These are phyloP conservation scores for Hippocampus guttulatus DNA, from an alignment of 2,113 vertebrate species.

Conservation along the genomic window DNA sequence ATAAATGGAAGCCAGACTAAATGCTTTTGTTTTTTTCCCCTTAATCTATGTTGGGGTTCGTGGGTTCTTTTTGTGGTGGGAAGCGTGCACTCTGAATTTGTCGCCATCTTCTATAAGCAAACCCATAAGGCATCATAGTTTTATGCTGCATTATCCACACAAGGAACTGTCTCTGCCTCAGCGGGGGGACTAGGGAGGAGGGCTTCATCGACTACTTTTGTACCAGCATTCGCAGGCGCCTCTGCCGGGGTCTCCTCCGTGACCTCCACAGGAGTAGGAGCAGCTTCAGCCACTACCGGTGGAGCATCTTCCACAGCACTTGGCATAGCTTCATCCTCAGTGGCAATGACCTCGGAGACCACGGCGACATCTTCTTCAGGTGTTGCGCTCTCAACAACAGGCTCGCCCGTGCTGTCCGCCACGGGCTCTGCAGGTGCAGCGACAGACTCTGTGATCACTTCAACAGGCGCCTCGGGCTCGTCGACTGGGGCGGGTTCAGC, in stretches of 20 bases:
- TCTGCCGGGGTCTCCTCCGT: slow-evolving; percentile 25
- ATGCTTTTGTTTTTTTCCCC: not conserved
- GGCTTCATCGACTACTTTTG: slow-evolving; percentile 43
- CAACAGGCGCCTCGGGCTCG: not conserved
- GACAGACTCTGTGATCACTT: slow-evolving; percentile 7
- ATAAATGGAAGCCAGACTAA: not conserved
- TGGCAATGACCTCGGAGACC: slow-evolving; percentile 12
- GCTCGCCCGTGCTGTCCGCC: slow-evolving; percentile 19
- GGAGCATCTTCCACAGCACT: slow-evolving; percentile 18
- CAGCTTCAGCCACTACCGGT: slow-evolving; percentile 8
- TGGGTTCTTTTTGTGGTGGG: slow-evolving; percentile 21
- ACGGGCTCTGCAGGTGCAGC: slow-evolving; percentile 7
- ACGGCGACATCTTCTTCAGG: not conserved
- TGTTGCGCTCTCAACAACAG: not conserved
- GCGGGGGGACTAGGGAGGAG: slow-evolving; percentile 17
- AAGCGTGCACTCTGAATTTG: slow-evolving; percentile 24
- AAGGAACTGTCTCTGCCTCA: slow-evolving; percentile 39
- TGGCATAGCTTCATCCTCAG: slow-evolving; percentile 20
- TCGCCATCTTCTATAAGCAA: slow-evolving; percentile 12
- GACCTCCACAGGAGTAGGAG: not conserved
- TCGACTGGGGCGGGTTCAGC: slow-evolving; percentile 26
- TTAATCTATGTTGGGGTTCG: slow-evolving; percentile 22
- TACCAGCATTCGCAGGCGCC: slow-evolving; percentile 46
- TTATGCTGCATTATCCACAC: slow-evolving; percentile 47
- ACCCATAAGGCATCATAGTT: slow-evolving; percentile 3